Evolutionary conservation across 2,888 invertebrate species (phyloP), one percentile per base, ranked within the genome.

Genomic region (Mythimna loreyi): DNA sequence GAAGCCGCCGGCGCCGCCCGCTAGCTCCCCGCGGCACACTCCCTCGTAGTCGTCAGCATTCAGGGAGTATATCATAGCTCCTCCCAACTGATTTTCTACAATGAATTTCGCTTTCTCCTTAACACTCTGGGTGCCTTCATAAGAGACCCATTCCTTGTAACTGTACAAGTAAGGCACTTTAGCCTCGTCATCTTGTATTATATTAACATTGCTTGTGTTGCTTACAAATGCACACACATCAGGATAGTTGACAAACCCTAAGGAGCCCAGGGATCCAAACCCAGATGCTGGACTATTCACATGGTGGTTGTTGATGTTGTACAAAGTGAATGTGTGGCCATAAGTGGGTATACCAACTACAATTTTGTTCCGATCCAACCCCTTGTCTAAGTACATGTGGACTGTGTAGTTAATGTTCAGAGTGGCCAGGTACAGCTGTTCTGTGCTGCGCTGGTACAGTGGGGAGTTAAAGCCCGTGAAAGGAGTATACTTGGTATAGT

Each of bases 291-390:
- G 98, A 19, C 98, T 97, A 59, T 97, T 96, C 7, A 98, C 93
- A 6, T 95, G 96, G 67, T 97, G 96, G 89, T 98, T 98, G 16
- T 96, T 89, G 0, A 96, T 88, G 92, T 98, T 98, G 0, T 97
- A 95, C 57, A 99, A 93, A 50, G 95, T 96, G 86, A 97, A 98
- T 5, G 97, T 97, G 88, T 98, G 98, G 0, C 98, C 99, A 89
- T 98, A 99, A 0, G 98, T 98, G 7, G 99, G 99, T 84, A 99
- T 96, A 0, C 99, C 99, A 1, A 99, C 96, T 13, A 98, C 97
- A 23, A 99, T 97, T 91, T 98, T 99, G 52, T 96, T 96, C 47
- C 96, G 96, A 23, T 97, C 97, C 92, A 99, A 96, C 13, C 99
- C 99, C 82, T 97, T 97, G 1, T 92, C 87, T 0, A 97, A 87